Evolutionary conservation across 2,797 vertebrate genomes (phyloP).

Genomic region (Parotocinclus haroldoi): DNA sequence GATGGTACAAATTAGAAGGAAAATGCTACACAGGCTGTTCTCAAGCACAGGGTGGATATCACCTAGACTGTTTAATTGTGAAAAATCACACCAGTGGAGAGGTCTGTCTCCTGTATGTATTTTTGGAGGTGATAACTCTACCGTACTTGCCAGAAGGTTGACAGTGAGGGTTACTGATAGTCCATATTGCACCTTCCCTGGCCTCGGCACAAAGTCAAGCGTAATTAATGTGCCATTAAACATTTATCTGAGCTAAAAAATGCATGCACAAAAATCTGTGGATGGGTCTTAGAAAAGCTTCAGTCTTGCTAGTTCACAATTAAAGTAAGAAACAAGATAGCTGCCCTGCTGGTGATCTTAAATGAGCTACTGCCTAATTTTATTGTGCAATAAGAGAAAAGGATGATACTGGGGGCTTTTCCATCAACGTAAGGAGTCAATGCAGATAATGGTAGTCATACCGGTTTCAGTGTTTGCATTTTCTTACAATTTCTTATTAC

Average conservation of each 20-base stretch:
- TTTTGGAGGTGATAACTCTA: constrained; percentile 56
- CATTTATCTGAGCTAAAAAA: constrained; percentile 66
- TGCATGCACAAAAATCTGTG: constrained; percentile 39
- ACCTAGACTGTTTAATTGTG: constrained; percentile 29
- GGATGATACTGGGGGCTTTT: constrained; percentile 26
- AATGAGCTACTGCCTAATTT: constrained; percentile 50
- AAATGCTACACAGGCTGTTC: not conserved
- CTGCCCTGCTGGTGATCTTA: constrained; percentile 45
- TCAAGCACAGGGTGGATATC: constrained; percentile 13
- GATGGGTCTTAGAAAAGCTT: constrained; percentile 53
- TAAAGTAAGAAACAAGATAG: constrained; percentile 51
- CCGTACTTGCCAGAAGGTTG: constrained; percentile 43
- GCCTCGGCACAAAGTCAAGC: constrained; percentile 53
- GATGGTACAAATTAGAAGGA: constrained; percentile 11
- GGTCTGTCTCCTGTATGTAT: constrained; percentile 42
- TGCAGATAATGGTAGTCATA: too few species aligned
- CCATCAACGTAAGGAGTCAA: constrained; percentile 42
- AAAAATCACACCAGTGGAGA: constrained; percentile 43
- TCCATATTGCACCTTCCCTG: constrained; percentile 58
- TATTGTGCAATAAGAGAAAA: constrained; percentile 35
- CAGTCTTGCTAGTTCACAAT: constrained; percentile 54
- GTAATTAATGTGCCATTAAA: constrained; percentile 72
- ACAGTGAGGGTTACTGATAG: constrained; percentile 56
- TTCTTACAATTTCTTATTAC: too few species aligned
- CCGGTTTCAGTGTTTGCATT: too few species aligned